A percentile compares a stretch with the other conserved stretches of the same genome.
Conservation (phyloP, 1,140 invertebrate genomes). For the Mizuhopecten yessoensis region DNA sequence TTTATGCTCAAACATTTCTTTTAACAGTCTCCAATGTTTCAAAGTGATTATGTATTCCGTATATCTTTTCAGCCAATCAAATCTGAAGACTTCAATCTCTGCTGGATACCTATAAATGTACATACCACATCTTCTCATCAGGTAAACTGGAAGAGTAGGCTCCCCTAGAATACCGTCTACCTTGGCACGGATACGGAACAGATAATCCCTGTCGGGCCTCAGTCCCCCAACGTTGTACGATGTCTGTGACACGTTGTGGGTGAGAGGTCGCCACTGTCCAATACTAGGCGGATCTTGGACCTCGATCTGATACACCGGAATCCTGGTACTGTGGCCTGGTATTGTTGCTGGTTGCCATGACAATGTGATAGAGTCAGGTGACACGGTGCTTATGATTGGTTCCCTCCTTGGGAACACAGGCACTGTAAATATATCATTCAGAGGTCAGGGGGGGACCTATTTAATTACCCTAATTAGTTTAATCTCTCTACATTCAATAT, state of each 20-base stretch:
- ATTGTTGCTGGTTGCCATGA: conserved; percentile 72
- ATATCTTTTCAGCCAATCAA: no score
- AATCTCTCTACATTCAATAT: no score
- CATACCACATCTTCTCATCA: conserved; percentile 76
- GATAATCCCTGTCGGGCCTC: conserved; percentile 84
- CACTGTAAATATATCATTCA: conserved; percentile 64
- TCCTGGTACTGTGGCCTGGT: conserved; percentile 47
- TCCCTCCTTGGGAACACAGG: conserved; percentile 69
- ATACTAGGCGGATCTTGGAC: conserved; percentile 74
- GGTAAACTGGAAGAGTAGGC: conserved; percentile 83
- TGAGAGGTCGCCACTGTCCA: conserved; percentile 70
- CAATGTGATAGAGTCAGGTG: conserved; percentile 68
- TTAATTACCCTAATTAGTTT: no score
- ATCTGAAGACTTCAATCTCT: no score
- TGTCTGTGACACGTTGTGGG: conserved; percentile 61
- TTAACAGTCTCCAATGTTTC: no score
- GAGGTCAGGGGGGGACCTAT: no score
- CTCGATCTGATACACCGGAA: conserved; percentile 68
- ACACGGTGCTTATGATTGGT: conserved; percentile 71
- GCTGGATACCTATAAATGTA: no score
- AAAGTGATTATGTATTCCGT: no score
- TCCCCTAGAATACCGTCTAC: conserved; percentile 75
- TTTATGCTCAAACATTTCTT: no score
- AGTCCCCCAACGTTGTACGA: conserved; percentile 83
- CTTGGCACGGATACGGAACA: conserved; percentile 79